Base-by-base conservation (phyloP, 2,113 vertebrate species). In the Odobenus rosmarus region DNA sequence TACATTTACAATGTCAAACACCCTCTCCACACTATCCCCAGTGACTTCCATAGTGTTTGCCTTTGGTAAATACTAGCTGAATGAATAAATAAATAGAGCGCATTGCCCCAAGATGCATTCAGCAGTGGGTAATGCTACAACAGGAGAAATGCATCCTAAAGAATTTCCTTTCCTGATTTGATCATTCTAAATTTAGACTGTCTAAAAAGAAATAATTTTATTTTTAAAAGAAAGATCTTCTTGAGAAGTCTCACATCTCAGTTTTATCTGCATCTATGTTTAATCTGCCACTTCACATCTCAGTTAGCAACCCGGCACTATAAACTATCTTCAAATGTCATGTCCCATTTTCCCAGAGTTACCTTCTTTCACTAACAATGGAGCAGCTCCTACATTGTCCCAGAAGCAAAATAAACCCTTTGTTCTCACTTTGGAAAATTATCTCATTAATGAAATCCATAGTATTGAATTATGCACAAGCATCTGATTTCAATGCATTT, bases 331-430 rank as follows among this genome's bases (percentile, higher is more conserved):
- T 89, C 61, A 71, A 83, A 92, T 67, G 12, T 19, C 46, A 72
- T 74, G 55, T 61, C 28, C 46, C 62, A 90, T 13, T 84, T 31
- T 71, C 62, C 28, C 39, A n/a, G 46, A 87, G 77, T 55, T 42
- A 26, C 90, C 89, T 88, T 59, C 24, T 15, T 90, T 46, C 76
- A 55, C 31, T 94, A 92, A 74, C 72, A 23, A 0, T 3, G 18
- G 0, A 49, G 31, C 26, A 12, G 31, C 84, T 31, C 19, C 51
- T 19, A 69, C 21, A 13, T 28, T 36, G 33, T 53, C 39, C 61
- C 64, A 77, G 39, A 55, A 85, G 55, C 26, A 95, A 96, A 96
- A 95, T 11, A 83, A 92, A 93, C 8, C 33, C 89, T 94, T 88
- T 92, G 74, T 67, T 74, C 33, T 88, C 36, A n/a, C 13, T 88